phyloP scores from a whole-genome alignment of 2,797 vertebrate genomes.

The Anas capensis region DNA sequence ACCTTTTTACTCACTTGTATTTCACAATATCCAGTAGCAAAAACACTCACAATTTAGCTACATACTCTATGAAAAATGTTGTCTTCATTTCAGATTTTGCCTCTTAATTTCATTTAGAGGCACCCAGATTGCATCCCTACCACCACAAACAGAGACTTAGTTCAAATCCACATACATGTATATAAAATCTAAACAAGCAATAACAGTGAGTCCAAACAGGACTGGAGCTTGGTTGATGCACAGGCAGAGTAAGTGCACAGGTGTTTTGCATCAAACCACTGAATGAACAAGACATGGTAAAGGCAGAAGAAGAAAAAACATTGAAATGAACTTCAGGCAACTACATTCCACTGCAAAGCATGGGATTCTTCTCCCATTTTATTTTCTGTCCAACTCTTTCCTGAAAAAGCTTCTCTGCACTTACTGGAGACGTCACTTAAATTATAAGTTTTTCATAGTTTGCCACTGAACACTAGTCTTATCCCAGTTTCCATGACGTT shows the following conservation, averaged over 20 bases:
- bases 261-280: neutral
- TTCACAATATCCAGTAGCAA: neutral
- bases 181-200: neutral
- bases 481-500: neutral
- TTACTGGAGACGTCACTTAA: neutral
- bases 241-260: neutral
- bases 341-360: neutral
- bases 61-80: fast-evolving
- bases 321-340: neutral
- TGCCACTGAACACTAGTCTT: neutral
- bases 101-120: neutral
- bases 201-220: neutral
- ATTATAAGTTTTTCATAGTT: neutral
- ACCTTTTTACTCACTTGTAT: neutral
- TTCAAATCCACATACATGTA: neutral
- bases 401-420: neutral
- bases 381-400: neutral
- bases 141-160: neutral
- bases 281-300: neutral
- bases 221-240: neutral
- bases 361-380: neutral
- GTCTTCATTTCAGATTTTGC: neutral
- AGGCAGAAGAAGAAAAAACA: neutral
- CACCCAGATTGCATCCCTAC: neutral
- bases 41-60: neutral